Percentiles rank a stretch among this genome's conserved stretches.
Conservation (phyloP, 2,888 invertebrate genomes). For the Orthosia gothica region DNA sequence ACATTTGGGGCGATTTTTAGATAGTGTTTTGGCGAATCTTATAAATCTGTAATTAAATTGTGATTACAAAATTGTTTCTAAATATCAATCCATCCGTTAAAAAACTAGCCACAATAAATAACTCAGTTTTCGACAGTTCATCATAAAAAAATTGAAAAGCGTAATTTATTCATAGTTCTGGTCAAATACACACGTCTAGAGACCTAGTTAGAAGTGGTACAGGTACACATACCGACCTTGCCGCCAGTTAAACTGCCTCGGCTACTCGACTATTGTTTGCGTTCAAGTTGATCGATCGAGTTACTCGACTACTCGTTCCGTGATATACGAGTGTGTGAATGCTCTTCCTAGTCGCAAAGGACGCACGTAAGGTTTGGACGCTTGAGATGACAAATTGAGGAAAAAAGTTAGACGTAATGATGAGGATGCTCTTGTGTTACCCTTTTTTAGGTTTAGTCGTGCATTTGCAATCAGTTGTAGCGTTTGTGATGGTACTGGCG, state of each 20-base stretch:
- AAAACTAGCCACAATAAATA: conserved; percentile 30
- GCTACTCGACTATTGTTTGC: conserved; percentile 57
- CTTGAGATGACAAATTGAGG: conserved; percentile 46
- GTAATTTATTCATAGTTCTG: conserved; percentile 54
- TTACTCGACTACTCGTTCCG: conserved; percentile 51
- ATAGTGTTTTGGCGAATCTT: not conserved
- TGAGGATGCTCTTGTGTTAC: not conserved
- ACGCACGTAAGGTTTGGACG: conserved; percentile 39
- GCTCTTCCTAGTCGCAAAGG: conserved; percentile 63
- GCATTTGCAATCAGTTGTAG: conserved; percentile 15
- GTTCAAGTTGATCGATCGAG: conserved; percentile 69
- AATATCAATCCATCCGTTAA: conserved; percentile 29
- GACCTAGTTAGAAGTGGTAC: conserved; percentile 62
- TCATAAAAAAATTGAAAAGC: conserved; percentile 41
- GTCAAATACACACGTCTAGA: conserved; percentile 44
- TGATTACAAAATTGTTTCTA: conserved; percentile 13
- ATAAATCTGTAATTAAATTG: not conserved
- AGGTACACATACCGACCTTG: conserved; percentile 70
- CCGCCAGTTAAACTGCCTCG: conserved; percentile 56
- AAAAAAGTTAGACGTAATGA: conserved; percentile 33
- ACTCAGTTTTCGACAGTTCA: conserved; percentile 30
- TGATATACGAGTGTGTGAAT: conserved; percentile 54
- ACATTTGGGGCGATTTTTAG: not conserved
- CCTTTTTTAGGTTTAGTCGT: conserved; percentile 14
- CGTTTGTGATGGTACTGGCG: not conserved